Evolutionary conservation across 2,797 vertebrate species (phyloP), one percentile per base, ranked within the genome.

Genomic region (Enteromius anoplus): DNA sequence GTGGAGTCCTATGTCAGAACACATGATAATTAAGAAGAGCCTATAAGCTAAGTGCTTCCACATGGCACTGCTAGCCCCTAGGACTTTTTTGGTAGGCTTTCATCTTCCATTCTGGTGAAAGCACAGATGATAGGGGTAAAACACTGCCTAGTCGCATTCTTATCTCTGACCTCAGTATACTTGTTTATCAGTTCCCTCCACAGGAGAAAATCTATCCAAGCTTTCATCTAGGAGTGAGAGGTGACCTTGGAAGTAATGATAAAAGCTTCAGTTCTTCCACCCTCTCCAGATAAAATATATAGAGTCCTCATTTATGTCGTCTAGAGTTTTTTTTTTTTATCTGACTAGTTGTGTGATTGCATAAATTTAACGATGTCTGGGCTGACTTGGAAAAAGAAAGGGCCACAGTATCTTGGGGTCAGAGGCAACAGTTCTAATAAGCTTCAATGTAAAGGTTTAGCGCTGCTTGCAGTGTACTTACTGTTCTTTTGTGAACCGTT

Each of bases 201-300:
- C 42, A 65, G 37, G 65, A 62, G 8, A 64, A 77, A 72, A 84
- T 80, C 62, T 70, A 70, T 81, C 45, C 64, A 49, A 23, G 53
- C 75, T 79, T 86, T 86, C 69, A 86, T 84, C 78, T 86, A 29
- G 17, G 23, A 72, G 26, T 72, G 84, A 78, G 45, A 62, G 66
- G 58, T 86, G 73, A 85, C 83, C 64, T 86, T 85, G 58, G 19
- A 64, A n/a, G 8, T 69, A 60, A 58, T 19, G 9, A 73, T 78
- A 51, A 65, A 81, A 78, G 47, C 60, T 58, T 49, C 42, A 69
- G 49, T 32, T 49, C 11, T 19, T 75, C 42, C 29, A 32, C 37
- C 51, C 32, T 17, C 7, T 7, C 3, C 14, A 60, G 64, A 78
- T 32, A 75, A 71, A 75, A 80, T 53, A 81, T 29, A 58, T 0